Evolutionary conservation across 2,888 invertebrate species (phyloP).

Genomic region (Adineta ricciae): DNA sequence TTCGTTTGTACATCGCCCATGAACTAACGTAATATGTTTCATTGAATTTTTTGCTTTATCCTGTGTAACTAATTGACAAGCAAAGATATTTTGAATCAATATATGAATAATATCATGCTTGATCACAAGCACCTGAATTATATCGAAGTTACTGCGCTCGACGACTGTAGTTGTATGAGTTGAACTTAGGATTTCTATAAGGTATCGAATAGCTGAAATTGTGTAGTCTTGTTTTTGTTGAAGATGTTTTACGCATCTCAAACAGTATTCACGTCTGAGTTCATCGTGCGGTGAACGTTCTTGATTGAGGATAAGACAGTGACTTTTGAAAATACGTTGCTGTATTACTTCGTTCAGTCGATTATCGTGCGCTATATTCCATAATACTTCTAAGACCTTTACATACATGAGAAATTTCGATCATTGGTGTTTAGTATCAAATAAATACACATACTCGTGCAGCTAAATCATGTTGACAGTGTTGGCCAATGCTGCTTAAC

Average conservation of each 20-base stretch:
- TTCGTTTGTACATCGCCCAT: conserved; percentile 50
- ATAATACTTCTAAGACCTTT: conserved; percentile 47
- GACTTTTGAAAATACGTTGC: conserved; percentile 51
- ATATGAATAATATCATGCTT: not conserved
- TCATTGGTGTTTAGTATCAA: too few relatives aligned
- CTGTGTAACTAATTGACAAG: not conserved
- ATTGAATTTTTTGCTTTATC: conserved; percentile 36
- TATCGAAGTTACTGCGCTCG: not conserved
- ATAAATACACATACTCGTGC: not conserved
- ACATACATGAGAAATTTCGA: too few relatives aligned
- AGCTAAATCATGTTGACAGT: conserved; percentile 35
- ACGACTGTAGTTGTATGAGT: too few relatives aligned
- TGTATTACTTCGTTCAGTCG: conserved; percentile 48
- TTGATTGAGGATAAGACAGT: conserved; percentile 51
- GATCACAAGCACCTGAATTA: not conserved
- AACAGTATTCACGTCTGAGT: conserved; percentile 49
- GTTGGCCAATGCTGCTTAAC: conserved; percentile 52
- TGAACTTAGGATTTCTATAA: conserved; percentile 20
- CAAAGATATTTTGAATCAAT: not conserved
- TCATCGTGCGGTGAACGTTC: conserved; percentile 50
- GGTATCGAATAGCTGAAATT: not conserved
- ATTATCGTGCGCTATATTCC: conserved; percentile 52
- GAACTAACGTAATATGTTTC: conserved; percentile 46
- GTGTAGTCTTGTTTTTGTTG: conserved; percentile 39
- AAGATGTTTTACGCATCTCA: conserved; percentile 53